Evolutionary conservation across 2,888 invertebrate genomes (phyloP), one percentile per base, ranked within the genome.

Genomic region (Troides helena): DNA sequence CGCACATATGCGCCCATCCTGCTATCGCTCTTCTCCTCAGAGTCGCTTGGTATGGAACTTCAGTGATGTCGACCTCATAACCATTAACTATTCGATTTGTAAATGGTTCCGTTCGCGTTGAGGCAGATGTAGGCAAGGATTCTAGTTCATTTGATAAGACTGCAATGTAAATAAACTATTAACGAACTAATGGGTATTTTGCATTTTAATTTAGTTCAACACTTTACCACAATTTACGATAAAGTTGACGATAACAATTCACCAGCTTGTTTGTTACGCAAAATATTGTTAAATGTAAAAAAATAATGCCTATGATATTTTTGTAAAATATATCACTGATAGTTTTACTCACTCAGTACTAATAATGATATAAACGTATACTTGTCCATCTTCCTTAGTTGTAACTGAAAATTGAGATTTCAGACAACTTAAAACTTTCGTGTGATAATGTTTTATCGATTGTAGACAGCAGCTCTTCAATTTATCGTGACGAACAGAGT

Each of bases 1-100:
- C 93, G 78, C 93, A 93, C 1, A 79, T 80, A 69, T 90, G 90
- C 4, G 78, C 72, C 87, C 88, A 92, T 18, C 86, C 85, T 1
- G 78, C 71, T 0, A 73, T 6, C 0, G 78, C 77, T 70, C 72
- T 82, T 39, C 85, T 78, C 17, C 83, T 80, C 60, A 92, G 70
- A 21, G 87, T 77, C 1, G 88, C 91, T 73, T 91, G 91, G 75
- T 93, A 93, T 7, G 92, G 92, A 17, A 91, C 78, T 59, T 86
- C 82, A 3, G 76, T 81, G 67, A 93, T 91, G 73, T 88, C 84
- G 43, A 90, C 85, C 75, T 82, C 83, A 74, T 80, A 84, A 17
- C 93, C 93, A 74, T 93, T 93, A 2, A 93, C 90, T 72, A 93
- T 87, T 43, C 90, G 81, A 12, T 81, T 79, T 66, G 81, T 70